Conservation (phyloP, 1,140 invertebrate species). For the Acromyrmex heyeri region DNA sequence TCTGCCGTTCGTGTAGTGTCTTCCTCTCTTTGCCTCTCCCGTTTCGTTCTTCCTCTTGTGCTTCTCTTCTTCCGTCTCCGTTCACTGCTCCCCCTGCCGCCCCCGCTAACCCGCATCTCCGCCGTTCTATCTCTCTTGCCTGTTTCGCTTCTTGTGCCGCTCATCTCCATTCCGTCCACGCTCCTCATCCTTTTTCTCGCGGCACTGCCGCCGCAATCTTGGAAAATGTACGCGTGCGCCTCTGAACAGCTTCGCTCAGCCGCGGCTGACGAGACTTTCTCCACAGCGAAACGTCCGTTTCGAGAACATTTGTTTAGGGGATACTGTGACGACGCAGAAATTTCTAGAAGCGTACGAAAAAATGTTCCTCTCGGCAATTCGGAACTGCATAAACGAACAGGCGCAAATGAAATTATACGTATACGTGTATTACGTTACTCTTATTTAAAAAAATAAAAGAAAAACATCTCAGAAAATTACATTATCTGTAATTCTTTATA, state of each 20-base stretch:
- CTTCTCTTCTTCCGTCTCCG: conserved; percentile 52
- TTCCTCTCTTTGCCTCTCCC: conserved; percentile 51
- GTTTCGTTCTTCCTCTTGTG: not conserved
- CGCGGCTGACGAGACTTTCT: conserved; percentile 66
- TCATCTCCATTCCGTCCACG: conserved; percentile 55
- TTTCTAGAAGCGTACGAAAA: conserved; percentile 1
- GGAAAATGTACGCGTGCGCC: conserved; percentile 66
- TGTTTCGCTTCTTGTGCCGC: conserved; percentile 40
- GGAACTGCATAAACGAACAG: not conserved
- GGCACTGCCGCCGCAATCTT: conserved; percentile 64
- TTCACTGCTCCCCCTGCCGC: conserved; percentile 32
- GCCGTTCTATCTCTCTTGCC: conserved; percentile 46
- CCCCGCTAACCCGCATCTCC: conserved; percentile 43
- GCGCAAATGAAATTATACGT: not conserved
- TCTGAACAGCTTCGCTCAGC: conserved; percentile 64
- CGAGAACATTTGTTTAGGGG: conserved; percentile 26
- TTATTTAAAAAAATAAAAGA: not conserved
- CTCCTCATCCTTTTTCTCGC: conserved; percentile 65
- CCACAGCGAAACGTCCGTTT: conserved; percentile 38
- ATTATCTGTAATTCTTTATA: not conserved
- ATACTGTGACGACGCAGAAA: not conserved
- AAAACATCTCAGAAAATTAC: not conserved
- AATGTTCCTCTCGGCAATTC: not conserved
- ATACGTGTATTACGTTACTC: not conserved
- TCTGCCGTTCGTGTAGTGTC: conserved; percentile 58